Base-by-base conservation (phyloP, 2,113 vertebrate genomes). In the Silurus glanis region DNA sequence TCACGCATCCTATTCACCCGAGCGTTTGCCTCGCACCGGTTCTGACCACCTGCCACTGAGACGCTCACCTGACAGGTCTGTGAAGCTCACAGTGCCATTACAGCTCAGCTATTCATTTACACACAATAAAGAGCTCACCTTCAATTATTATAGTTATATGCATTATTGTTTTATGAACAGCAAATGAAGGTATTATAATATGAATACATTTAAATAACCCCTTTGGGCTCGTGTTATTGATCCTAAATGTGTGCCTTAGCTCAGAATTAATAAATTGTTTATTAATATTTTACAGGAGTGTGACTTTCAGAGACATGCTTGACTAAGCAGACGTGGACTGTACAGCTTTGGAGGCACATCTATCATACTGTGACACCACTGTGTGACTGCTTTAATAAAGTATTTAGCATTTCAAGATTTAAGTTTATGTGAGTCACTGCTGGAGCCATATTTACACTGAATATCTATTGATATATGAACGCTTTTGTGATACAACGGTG, bases 1-100 rank as follows among this genome's bases (percentile, higher is more conserved):
- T 80, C 82, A 82, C 8, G 21, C 17, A 47, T 81, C 87, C 55
- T 85, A 55, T 78, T 86, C 90, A 74, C 87, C 76, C 7, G 87
- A 86, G 58, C 76, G 7, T 19, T 71, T 58, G 55, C 78, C 61
- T 72, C 71, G 83, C 82, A 25, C 19, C 86, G n/a, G 49, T 37
- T 17, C 83, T 25, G 85, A 86, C 47, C 87, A 82, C 55, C 75
- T 80, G 64, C 25, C 81, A 1, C 3, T 9, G 19, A 76, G 87
- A 7, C 66, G 66, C 69, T 88, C 87, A 9, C 66, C 69, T 1
- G 88, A 90, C 83, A 89, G 89, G 89, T 91, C 47, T 25, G 64
- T 58, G n/a, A 56, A 58, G 8, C 9, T 75, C 25, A 66, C 16
- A n/a, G n/a, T 79, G 17, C 23, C 28, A 61, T 59, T 51, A 59